Conservation (phyloP, 1,140 invertebrate species). For the Pogonomyrmex barbatus region DNA sequence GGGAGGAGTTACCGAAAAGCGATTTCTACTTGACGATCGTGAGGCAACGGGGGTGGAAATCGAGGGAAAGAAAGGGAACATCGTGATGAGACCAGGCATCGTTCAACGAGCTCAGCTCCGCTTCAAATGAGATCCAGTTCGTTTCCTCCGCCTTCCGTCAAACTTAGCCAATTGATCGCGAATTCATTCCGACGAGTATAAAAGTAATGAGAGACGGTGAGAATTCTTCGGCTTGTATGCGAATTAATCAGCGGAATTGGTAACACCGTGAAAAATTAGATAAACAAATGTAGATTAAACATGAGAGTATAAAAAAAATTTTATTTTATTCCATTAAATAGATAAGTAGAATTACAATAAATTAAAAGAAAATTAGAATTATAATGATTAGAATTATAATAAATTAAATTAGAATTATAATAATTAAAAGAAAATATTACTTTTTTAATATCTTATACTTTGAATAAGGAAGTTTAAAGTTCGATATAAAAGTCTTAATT, state of each 20-base stretch:
- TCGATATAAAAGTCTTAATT: background rate
- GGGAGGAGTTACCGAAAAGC: slow-evolving; percentile 29
- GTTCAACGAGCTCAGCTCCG: slow-evolving; percentile 63
- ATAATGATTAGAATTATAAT: background rate
- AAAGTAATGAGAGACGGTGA: slow-evolving; percentile 56
- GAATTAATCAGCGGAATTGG: background rate
- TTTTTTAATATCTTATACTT: background rate
- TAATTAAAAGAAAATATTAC: background rate
- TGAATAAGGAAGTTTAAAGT: background rate
- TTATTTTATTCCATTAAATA: background rate
- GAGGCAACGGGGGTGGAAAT: slow-evolving; percentile 38
- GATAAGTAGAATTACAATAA: too few species aligned
- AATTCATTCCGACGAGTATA: slow-evolving; percentile 71
- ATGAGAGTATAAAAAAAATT: background rate
- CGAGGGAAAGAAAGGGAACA: slow-evolving; percentile 26
- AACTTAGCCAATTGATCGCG: slow-evolving; percentile 66
- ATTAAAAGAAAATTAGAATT: background rate
- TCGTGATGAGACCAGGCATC: slow-evolving; percentile 55
- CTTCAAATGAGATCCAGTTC: slow-evolving; percentile 71
- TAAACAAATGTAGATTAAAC: background rate
- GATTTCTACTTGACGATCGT: slow-evolving; percentile 60
- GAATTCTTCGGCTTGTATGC: background rate
- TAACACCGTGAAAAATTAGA: background rate
- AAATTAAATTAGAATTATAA: background rate
- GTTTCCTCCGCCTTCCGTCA: slow-evolving; percentile 64